Base-by-base conservation (phyloP, 1,140 invertebrate species). In the Centruroides sculpturatus region DNA sequence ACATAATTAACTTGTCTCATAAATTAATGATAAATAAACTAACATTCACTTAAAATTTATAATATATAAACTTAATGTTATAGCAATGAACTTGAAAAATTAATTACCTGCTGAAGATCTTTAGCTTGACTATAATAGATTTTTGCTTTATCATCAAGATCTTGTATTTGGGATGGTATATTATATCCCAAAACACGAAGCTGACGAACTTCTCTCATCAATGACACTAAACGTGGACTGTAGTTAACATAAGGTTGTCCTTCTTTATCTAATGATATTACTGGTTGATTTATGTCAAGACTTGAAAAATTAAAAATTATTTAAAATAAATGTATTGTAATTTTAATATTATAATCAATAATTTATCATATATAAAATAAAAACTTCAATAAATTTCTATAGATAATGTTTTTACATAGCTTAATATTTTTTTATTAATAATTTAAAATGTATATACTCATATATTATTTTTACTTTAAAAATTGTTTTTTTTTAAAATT, bases 191-290 rank as follows among this genome's bases (percentile, higher is more conserved):
- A 77, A 47, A 84, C 80, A 58, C 84, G 78, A 8, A 96, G 77
- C 61, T 90, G 85, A 47, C 87, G 78, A 3, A 91, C 86, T 75
- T 96, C 91, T 66, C 84, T 76, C 55, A 92, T 83, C 56, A 96
- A 73, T 3, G 79, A 82, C 1, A 89, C 83, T 49, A 96, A 72
- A 59, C 83, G 76, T 4, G 87, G 83, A 66, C 90, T 87, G 72
- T 91, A 96, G 66, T 87, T 93, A 0, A 96, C 90, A 58, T 83
- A 80, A 63, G 93, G 76, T 67, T 84, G 82, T 74, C 83, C 73
- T 76, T 81, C 72, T 72, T 76, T 75, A 69, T 86, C 85, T 66
- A 90, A 82, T 60, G 85, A 80, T 63, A 93, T 84, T 1, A 94
- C 81, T 11, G 83, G 79, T 60, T 85, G 83, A 64, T 83, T 81